phyloP scores from a whole-genome alignment of 2,888 invertebrate genomes.

The Agrilus mali region DNA sequence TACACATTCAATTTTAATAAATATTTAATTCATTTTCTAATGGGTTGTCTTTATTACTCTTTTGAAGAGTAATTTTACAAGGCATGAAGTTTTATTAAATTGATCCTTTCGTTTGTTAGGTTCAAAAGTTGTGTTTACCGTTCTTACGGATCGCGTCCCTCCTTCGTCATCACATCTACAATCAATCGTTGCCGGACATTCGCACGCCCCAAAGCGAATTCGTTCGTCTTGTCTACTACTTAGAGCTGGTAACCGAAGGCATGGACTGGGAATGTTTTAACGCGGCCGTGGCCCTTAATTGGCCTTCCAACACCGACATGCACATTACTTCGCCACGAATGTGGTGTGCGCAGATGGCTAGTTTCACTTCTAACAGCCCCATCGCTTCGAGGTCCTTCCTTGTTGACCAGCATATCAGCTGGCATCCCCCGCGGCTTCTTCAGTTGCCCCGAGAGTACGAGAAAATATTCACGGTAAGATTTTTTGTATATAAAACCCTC shows the following conservation, averaged over 20 bases:
- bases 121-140: constrained; percentile 71
- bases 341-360: constrained; percentile 59
- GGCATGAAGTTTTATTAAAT: not conserved
- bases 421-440: constrained; percentile 74
- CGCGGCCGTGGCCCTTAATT: constrained; percentile 49
- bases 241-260: constrained; percentile 58
- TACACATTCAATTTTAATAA: not conserved
- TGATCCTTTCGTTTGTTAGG: constrained; percentile 28
- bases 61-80: not conserved
- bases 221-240: constrained; percentile 60
- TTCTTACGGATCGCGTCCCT: constrained; percentile 75
- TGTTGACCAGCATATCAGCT: constrained; percentile 60
- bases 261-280: constrained; percentile 56
- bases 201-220: constrained; percentile 57
- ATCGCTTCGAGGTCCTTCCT: constrained; percentile 55
- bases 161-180: constrained; percentile 61
- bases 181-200: constrained; percentile 59
- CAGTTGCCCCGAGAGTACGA: constrained; percentile 84
- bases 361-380: constrained; percentile 41
- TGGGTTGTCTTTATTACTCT: not conserved
- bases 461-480: constrained; percentile 65
- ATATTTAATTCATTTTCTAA: not conserved
- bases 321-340: constrained; percentile 37
- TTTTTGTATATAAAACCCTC: not conserved
- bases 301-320: constrained; percentile 33